Evolutionary conservation across 1,140 invertebrate species (phyloP).

Genomic region (Brachionus calyciflorus): DNA sequence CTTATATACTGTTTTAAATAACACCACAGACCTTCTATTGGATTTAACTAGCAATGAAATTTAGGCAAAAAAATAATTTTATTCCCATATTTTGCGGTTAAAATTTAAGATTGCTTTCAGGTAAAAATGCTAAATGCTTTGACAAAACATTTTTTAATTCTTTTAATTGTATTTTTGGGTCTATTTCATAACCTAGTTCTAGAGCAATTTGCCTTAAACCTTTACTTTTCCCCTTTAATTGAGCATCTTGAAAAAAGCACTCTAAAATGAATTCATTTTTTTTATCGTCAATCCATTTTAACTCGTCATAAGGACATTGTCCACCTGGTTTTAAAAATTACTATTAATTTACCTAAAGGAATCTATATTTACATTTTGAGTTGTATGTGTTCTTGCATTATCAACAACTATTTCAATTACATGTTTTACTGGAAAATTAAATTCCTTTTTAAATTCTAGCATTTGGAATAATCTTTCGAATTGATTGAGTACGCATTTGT

Average conservation of each 20-base stretch:
- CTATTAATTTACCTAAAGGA: background rate
- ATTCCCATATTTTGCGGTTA: too few species aligned
- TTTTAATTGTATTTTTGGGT: background rate
- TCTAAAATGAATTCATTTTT: background rate
- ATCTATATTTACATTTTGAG: conserved; percentile 3
- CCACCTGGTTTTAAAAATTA: too few species aligned
- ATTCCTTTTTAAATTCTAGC: background rate
- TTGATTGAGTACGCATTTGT: background rate
- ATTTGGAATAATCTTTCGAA: background rate
- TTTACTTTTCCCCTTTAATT: background rate
- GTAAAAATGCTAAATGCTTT: too few species aligned
- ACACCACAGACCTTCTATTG: too few species aligned
- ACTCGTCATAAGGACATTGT: background rate
- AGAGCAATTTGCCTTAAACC: background rate
- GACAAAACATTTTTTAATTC: background rate
- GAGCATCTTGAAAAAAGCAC: background rate
- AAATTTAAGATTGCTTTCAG: too few species aligned
- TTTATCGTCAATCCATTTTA: background rate
- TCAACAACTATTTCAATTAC: background rate
- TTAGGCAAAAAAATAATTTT: too few species aligned
- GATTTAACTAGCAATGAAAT: too few species aligned
- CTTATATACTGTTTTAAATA: too few species aligned
- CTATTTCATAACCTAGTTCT: background rate
- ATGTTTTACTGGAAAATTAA: background rate
- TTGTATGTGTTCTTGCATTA: background rate